Percentiles rank a stretch among this genome's conserved stretches.
Conservation (phyloP, 1,140 invertebrate species). For the Neodiprion virginianus region DNA sequence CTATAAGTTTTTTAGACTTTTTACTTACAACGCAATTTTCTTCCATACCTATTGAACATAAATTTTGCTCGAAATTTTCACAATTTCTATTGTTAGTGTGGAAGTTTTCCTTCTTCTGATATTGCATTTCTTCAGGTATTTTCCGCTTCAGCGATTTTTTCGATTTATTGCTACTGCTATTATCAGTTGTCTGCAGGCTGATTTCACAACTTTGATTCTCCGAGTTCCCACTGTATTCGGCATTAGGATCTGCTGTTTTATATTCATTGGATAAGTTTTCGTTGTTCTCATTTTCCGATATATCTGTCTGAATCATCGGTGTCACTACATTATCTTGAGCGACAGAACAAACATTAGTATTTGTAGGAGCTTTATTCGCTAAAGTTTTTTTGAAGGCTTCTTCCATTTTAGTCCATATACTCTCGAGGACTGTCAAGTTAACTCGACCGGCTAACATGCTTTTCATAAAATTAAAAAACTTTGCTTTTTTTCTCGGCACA, state of each 20-base stretch:
- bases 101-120: neutral
- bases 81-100: conserved; percentile 25
- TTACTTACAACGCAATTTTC: conserved; percentile 12
- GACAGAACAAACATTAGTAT: conserved; percentile 31
- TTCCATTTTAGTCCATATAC: conserved; percentile 75
- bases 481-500: conserved; percentile 89
- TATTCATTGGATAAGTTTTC: conserved; percentile 51
- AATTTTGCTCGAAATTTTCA: neutral
- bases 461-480: conserved; percentile 83
- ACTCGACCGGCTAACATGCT: conserved; percentile 66
- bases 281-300: conserved; percentile 50
- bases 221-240: conserved; percentile 29
- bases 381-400: conserved; percentile 67
- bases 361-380: conserved; percentile 30
- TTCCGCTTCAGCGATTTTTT: conserved; percentile 26
- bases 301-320: conserved; percentile 39
- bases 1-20: conserved; percentile 23
- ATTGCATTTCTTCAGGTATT: neutral
- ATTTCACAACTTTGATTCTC: conserved; percentile 18
- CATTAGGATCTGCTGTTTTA: conserved; percentile 23
- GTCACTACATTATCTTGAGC: neutral
- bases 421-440: conserved; percentile 65
- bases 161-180: conserved; percentile 1
- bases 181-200: conserved; percentile 19
- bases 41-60: neutral